Evolutionary conservation across 1,140 invertebrate species (phyloP), one percentile per base, ranked within the genome.

Genomic region (Polypedilum vanderplanki): DNA sequence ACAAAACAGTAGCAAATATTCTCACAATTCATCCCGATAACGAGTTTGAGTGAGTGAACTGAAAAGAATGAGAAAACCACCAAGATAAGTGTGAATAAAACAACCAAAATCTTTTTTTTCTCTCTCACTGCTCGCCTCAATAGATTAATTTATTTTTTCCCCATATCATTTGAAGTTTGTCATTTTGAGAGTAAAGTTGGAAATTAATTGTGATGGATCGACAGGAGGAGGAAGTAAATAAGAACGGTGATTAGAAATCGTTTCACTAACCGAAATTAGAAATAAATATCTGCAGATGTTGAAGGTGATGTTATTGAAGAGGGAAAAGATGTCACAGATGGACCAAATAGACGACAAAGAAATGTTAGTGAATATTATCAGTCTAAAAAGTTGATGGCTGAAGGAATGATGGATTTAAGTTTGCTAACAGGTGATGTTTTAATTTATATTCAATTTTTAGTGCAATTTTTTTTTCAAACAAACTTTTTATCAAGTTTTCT

Each of bases 351-450:
- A 57, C 46, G n/a, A n/a, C 46, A 57, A 12, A 12, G 12, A 57
- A 15, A 12, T n/a, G 10, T 12, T 4, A 12, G 9, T 33, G 24
- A 33, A 57, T 57, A 57, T 70, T 70, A 70, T 70, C 65, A 70
- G n/a, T 18, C 17, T n/a, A 70, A 70, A 70, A 70, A 70, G 18
- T 70, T 18, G 18, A n/a, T 18, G 15, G 65, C 65, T 18, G 65
- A 70, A 70, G 81, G 81, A 41, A 89, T 91, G 84, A 90, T 91
- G 89, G 90, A 91, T 77, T 84, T 91, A n/a, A 89, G 90, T 0
- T 80, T 91, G 1, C 84, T 91, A 20, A 89, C 89, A 33, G 24
- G 24, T 33, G 24, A 33, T 3, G 24, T 3, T 33, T 33, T 33
- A 3, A 33, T 33, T 33, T 5, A 33, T n/a, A 33, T 33, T 33